Base-by-base conservation (phyloP, 1,140 invertebrate genomes). In the Musca vetustissima region DNA sequence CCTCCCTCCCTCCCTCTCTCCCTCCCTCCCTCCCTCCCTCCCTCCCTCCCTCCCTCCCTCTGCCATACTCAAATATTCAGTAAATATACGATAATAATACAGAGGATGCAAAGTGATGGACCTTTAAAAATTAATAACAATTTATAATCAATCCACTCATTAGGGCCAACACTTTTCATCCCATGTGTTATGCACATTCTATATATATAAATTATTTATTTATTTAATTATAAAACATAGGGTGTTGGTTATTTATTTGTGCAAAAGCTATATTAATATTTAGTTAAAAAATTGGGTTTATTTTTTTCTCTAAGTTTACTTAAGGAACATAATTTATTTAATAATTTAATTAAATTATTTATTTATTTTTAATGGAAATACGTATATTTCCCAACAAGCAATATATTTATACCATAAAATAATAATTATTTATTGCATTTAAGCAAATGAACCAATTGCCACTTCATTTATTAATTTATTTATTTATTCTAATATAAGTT, bases 181-280 rank as follows among this genome's bases (percentile, higher is more conserved):
- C 21, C 21, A 52, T 2, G 7, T 52, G 17, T 52, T 52, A 52
- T 19, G 9, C 6, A 52, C 21, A 19, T 1, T n/a, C n/a, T n/a
- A n/a, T n/a, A n/a, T n/a, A 19, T 21, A 24, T 14, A 24, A 25
- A 24, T 55, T 24, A 65, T 49, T 66, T 52, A 66, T 52, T 66
- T 66, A 53, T 52, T 53, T 50, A 50, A n/a, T 25, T 50, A 13
- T 14, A 50, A 67, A 67, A 32, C 17, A n/a, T 43, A 43, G 64
- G 25, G 17, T 61, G 57, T 50, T 14, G 32, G 21, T 59, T 43
- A 43, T 28, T 28, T 53, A 47, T 57, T 47, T 24, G n/a, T 22
- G n/a, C 22, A 67, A 24, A 28, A 47, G 9, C 32, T 47, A 22
- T 59, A 7, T 59, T 59, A n/a, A n/a, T 25, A 24, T 25, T 59